Conservation (phyloP, 2,113 vertebrate genomes). For the Climacteris rufus region DNA sequence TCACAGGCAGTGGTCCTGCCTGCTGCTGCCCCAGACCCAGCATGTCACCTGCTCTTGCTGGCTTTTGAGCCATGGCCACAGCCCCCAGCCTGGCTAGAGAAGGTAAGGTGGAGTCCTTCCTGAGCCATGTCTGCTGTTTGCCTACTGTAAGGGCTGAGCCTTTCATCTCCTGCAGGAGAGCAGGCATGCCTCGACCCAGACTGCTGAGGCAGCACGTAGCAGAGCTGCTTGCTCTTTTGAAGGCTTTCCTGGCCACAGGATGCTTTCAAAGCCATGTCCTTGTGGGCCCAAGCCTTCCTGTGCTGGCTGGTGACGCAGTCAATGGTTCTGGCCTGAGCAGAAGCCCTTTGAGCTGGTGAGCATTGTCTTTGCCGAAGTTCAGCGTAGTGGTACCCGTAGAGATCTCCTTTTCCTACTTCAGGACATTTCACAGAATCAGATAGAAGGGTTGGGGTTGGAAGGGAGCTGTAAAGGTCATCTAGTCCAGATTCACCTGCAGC, state of each 20-base stretch:
- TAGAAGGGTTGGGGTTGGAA: neutral
- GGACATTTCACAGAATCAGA: neutral
- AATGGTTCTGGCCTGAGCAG: neutral
- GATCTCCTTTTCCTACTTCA: neutral
- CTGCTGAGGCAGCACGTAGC: neutral
- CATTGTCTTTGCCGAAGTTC: neutral
- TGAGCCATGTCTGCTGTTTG: neutral
- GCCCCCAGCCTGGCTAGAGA: neutral
- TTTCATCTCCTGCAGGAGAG: neutral
- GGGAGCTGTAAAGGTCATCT: neutral
- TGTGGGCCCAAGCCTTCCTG: neutral
- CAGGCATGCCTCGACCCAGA: neutral
- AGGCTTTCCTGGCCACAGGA: neutral
- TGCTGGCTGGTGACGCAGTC: neutral
- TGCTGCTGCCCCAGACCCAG: neutral
- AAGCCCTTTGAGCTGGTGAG: neutral
- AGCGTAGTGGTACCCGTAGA: neutral
- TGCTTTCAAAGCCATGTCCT: neutral
- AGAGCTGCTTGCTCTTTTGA: neutral
- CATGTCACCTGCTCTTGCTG: neutral
- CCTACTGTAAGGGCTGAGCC: neutral
- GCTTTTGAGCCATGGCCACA: neutral
- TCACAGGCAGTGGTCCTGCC: neutral
- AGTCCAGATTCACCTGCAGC: rapidly evolving
- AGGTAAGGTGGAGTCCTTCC: neutral